Base-by-base conservation (phyloP, 2,113 vertebrate species). In the Elephantulus edwardii region DNA sequence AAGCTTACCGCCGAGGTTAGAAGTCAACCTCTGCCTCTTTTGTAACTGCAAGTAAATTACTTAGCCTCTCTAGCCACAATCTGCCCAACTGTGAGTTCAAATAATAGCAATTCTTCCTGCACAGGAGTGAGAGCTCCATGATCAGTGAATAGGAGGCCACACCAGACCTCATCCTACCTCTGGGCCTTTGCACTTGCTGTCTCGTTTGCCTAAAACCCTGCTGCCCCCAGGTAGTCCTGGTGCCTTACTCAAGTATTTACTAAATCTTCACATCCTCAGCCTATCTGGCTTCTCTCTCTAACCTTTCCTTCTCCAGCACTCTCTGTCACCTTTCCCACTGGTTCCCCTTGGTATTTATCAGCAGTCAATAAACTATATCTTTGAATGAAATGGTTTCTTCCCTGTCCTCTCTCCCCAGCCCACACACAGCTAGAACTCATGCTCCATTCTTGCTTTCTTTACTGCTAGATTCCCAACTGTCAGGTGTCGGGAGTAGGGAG, bases 371-470 rank as follows among this genome's bases (percentile, higher is more conserved):
- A 28, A 20, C 16, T 46, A 40, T 12, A 48, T 81, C n/a, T n/a
- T 50, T 90, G 26, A 20, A 72, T 38, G 11, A n/a, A 10, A 14
- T 7, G 26, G 70, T 22, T 38, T 62, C 68, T 60, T 54, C 56
- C 3, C 28, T 24, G 54, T 58, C 48, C 79, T 44, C 79, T 90
- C 60, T 33, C 42, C 46, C 56, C 30, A 85, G 48, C 74, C n/a
- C 46, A 46, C 10, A 13, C n/a, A n/a, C n/a, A n/a, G n/a, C 7
- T 35, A 17, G 22, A 88, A 62, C 44, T 56, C 20, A 64, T 74
- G 50, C 60, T 86, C 40, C 40, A 20, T 50, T 72, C 77, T 58
- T 91, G 14, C 60, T 76, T 93, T 86, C 80, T 82, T 94, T 48
- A 30, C 24, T 38, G 33, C 66, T 77, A 8, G 62, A 35, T 70